Evolutionary conservation across 2,888 invertebrate genomes (phyloP), one percentile per base, ranked within the genome.

Genomic region (Parelbella ahira): DNA sequence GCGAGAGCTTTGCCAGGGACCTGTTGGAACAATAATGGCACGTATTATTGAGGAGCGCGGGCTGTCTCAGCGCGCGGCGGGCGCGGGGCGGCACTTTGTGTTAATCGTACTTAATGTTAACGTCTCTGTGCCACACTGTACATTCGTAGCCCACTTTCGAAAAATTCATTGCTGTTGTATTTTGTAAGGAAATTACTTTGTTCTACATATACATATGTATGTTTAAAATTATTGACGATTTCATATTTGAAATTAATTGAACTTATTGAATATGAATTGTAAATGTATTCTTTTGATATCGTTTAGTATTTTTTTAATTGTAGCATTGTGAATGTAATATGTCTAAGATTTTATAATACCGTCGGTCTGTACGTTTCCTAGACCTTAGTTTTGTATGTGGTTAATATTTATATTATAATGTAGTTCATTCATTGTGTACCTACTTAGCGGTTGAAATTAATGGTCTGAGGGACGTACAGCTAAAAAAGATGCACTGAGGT

Each of bases 41-140:
- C n/a, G n/a, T n/a, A n/a, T n/a, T n/a, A n/a, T n/a, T n/a, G n/a
- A n/a, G n/a, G n/a, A n/a, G n/a, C n/a, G n/a, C n/a, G n/a, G n/a
- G n/a, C n/a, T n/a, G n/a, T n/a, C n/a, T n/a, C n/a, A n/a, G n/a
- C n/a, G n/a, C n/a, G n/a, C n/a, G n/a, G n/a, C n/a, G n/a, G n/a
- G n/a, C n/a, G n/a, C n/a, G n/a, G n/a, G n/a, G n/a, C n/a, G n/a
- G n/a, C n/a, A n/a, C n/a, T n/a, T n/a, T 47, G 10, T 42, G 45
- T 45, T 29, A 58, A 47, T 54, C 55, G 50, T 50, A 50, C 48
- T 49, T 51, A 51, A 51, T 47, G 53, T 55, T 54, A 50, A 49
- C 52, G 61, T 59, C 63, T 51, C 50, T 53, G 61, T 54, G 63
- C 54, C 59, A 53, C 53, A 52, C 51, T 39, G 21, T 42, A 42